A percentile compares a stretch with the other conserved stretches of the same genome.
Evolutionary conservation across 2,797 vertebrate genomes (phyloP).

Genomic region (Staurois parvus): DNA sequence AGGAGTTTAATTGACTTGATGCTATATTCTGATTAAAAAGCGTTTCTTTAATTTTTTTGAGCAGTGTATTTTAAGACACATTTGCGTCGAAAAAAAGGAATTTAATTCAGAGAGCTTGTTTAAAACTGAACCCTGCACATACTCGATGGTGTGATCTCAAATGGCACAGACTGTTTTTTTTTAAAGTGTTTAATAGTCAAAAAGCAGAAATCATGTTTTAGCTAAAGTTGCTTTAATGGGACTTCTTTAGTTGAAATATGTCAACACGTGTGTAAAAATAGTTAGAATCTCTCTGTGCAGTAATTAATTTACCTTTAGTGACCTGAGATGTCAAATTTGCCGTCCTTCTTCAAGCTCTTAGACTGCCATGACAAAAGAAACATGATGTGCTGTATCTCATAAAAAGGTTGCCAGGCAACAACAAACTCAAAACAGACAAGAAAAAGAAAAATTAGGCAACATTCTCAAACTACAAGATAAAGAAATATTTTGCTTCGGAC

Average conservation of each 20-base stretch:
- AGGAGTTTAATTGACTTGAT: too few species aligned
- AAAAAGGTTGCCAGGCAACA: constrained; percentile 17
- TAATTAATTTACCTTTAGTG: not conserved
- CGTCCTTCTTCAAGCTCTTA: not conserved
- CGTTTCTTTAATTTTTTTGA: too few species aligned
- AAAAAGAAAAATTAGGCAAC: not conserved
- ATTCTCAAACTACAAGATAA: not conserved
- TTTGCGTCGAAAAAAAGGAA: not conserved
- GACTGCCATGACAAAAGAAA: not conserved
- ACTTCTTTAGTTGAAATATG: not conserved
- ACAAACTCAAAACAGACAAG: not conserved
- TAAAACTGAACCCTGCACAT: too few species aligned
- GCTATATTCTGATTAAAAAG: too few species aligned
- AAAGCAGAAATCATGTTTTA: not conserved
- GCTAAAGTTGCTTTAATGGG: not conserved
- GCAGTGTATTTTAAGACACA: not conserved
- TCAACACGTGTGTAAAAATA: not conserved
- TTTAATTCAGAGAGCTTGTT: not conserved
- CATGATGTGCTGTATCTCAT: not conserved
- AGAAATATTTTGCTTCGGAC: not conserved
- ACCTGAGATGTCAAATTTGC: not conserved
- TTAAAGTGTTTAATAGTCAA: not conserved
- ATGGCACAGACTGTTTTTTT: not conserved
- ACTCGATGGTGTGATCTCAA: not conserved
- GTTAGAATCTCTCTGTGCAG: not conserved